These are phyloP conservation scores for Petroica traversi DNA, from an alignment of 2,113 vertebrate species.

Conservation along the genomic window DNA sequence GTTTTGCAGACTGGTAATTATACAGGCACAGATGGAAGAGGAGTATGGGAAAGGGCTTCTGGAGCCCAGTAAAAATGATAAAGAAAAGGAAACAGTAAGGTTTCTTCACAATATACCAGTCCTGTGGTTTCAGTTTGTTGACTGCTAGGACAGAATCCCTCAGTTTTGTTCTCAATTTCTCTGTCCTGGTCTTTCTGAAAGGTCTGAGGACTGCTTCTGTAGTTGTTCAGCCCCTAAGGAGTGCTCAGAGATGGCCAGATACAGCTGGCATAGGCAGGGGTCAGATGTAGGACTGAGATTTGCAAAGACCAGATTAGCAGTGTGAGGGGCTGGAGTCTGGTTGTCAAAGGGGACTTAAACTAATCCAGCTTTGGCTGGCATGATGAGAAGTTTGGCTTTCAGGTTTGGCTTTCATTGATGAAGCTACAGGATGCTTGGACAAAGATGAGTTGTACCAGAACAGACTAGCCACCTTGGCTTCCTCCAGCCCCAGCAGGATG, in stretches of 20 bases:
- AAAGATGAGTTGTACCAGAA: not conserved
- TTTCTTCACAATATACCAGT: not conserved
- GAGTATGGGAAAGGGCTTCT: not conserved
- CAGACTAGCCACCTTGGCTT: not conserved
- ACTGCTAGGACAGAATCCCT: not conserved
- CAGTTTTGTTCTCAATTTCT: not conserved
- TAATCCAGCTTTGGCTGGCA: not conserved
- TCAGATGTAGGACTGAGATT: not conserved
- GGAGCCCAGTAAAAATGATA: not conserved
- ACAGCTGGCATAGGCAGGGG: not conserved
- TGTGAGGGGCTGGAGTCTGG: not conserved
- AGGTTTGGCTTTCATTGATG: not conserved
- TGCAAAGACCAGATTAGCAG: not conserved
- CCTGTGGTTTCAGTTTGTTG: not conserved
- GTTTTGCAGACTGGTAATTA: not conserved
- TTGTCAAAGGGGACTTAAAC: not conserved
- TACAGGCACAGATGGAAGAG: not conserved
- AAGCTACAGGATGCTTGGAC: not conserved
- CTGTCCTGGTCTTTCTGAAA: not conserved
- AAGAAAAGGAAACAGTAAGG: not conserved
- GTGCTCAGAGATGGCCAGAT: not conserved
- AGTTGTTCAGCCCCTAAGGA: not conserved
- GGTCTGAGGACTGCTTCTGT: not conserved
- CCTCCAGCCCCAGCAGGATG: not conserved
- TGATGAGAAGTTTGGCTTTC: not conserved